Percentiles rank a stretch among this genome's conserved stretches.
phyloP scores from a whole-genome alignment of 1,140 invertebrate genomes.

The Drosophila equinoxialis region DNA sequence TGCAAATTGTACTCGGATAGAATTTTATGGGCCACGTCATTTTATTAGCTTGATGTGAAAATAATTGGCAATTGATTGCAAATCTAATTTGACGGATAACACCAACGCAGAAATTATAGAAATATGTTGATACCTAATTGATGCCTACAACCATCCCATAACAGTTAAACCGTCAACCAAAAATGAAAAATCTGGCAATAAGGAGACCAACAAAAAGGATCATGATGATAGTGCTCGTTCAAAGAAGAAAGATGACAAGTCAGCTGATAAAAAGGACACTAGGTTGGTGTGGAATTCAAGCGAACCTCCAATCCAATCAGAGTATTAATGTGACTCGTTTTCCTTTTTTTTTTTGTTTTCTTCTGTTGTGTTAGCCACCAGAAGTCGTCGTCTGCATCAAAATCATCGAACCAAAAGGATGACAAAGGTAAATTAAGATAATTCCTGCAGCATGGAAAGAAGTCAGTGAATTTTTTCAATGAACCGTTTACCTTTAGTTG shows the following conservation, averaged over 20 bases:
- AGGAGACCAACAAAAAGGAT: constrained; percentile 66
- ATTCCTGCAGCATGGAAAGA: constrained; percentile 32
- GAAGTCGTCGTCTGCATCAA: constrained; percentile 56
- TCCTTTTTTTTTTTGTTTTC: background rate
- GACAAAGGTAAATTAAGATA: constrained; percentile 81
- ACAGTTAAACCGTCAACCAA: constrained; percentile 67
- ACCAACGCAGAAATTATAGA: background rate
- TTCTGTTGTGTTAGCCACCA: constrained; percentile 52
- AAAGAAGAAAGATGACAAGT: constrained; percentile 78
- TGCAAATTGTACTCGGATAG: too few species aligned
- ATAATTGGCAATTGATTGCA: background rate
- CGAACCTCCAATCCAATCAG: background rate
- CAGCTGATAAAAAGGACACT: constrained; percentile 71
- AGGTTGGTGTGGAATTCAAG: constrained; percentile 43
- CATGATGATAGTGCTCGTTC: constrained; percentile 53
- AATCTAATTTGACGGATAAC: background rate
- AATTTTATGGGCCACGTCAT: too few species aligned
- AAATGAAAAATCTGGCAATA: constrained; percentile 53
- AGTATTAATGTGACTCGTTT: constrained; percentile 11
- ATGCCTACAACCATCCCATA: constrained; percentile 14
- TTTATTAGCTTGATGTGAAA: background rate
- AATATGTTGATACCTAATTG: background rate
- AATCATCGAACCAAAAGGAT: constrained; percentile 72
- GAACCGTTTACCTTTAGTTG: constrained; percentile 32
- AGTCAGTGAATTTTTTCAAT: constrained; percentile 48